Evolutionary conservation across 2,888 invertebrate species (phyloP), one percentile per base, ranked within the genome.

Genomic region (Seira musarum): DNA sequence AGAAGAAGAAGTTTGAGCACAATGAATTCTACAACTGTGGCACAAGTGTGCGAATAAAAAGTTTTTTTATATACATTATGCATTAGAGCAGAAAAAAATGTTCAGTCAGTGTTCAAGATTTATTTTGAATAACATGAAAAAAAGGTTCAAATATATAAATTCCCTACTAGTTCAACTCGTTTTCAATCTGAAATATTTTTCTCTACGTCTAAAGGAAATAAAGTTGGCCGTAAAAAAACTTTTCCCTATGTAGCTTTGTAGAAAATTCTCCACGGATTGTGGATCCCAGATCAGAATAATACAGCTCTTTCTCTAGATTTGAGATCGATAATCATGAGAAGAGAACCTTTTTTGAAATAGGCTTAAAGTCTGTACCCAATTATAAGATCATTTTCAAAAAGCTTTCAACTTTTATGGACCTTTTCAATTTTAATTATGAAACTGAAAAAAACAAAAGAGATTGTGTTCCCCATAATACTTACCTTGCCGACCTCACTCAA

Each of bases 401-500:
- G 8, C 57, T n/a, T 8, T 57, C n/a, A 40, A n/a, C 5, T 57
- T 57, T 10, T 57, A 57, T n/a, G 57, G 17, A 57, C 8, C 17
- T 57, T 57, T 57, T 57, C 8, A 15, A n/a, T 57, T 57, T 57
- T 57, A 57, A 57, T 57, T 57, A 57, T 57, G 17, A 57, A 57
- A n/a, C 57, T n/a, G 57, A 17, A 17, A 57, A 57, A 40, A 13
- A 57, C 40, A 40, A 40, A 40, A 40, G 40, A 8, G 13, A 13
- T 6, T 40, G 13, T 40, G 40, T 13, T 40, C 40, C 13, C 13
- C 40, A 40, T 40, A n/a, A n/a, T 40, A 6, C 6, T 40, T 40
- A 40, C 40, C 13, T n/a, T n/a, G 13, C 13, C 6, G 40, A 40
- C 40, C 13, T 13, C 40, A 40, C 13, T 40, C 40, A 40, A 40